phyloP scores from a whole-genome alignment of 2,113 vertebrate species.

The Trogon melanurus region DNA sequence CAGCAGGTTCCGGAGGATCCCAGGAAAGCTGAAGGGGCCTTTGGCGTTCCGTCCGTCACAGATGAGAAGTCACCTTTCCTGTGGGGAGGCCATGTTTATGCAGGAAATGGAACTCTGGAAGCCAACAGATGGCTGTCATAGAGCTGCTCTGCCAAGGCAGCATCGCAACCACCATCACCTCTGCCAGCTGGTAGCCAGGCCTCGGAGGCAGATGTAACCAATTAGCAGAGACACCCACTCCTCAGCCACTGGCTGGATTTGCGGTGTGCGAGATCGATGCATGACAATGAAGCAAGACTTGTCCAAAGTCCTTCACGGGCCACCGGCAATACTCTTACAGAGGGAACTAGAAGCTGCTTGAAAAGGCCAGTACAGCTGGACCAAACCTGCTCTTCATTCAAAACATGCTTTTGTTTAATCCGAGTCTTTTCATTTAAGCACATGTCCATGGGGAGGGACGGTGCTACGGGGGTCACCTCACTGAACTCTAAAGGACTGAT shows the following conservation, averaged over 20 bases:
- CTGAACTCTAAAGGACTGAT: background rate
- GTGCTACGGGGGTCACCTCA: background rate
- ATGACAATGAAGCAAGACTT: background rate
- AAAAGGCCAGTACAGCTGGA: background rate
- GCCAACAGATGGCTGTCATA: background rate
- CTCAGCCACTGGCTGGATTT: constrained; percentile 5
- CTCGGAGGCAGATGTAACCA: constrained; percentile 12
- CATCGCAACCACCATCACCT: background rate
- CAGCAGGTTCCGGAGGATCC: background rate
- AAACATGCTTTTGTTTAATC: background rate
- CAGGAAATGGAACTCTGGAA: background rate
- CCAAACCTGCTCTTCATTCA: background rate
- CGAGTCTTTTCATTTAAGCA: background rate
- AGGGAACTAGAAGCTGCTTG: background rate
- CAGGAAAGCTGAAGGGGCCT: background rate
- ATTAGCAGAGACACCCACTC: constrained; percentile 13
- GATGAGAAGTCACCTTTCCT: background rate
- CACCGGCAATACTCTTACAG: background rate
- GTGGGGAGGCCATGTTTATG: background rate
- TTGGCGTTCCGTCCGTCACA: background rate
- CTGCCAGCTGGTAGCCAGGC: constrained; percentile 40
- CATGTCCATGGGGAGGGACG: background rate
- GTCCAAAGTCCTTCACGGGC: constrained; percentile 32
- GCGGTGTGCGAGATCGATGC: accelerated
- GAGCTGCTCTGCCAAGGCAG: background rate